These are phyloP conservation scores for Selenia dentaria DNA, from an alignment of 2,888 invertebrate species.

Conservation along the genomic window DNA sequence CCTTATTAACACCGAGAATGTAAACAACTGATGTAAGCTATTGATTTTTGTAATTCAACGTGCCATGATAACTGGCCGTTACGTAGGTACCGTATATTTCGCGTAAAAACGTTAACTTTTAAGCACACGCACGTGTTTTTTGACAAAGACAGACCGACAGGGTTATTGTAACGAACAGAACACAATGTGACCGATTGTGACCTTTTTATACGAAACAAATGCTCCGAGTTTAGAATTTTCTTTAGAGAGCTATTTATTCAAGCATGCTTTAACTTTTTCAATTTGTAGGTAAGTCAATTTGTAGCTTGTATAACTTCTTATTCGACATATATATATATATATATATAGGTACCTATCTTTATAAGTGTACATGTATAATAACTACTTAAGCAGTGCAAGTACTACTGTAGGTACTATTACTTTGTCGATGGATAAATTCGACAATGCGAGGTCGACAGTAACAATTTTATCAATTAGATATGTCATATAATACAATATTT, in stretches of 20 bases:
- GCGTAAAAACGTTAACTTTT: slow-evolving; percentile 59
- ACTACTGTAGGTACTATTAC: too few species aligned
- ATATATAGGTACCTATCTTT: not conserved
- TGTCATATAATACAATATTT: too few species aligned
- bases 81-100: slow-evolving; percentile 44
- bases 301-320: too few species aligned
- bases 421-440: too few species aligned
- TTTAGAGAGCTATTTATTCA: slow-evolving; percentile 54
- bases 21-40: slow-evolving; percentile 27
- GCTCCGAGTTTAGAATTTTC: slow-evolving; percentile 45
- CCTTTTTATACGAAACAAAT: slow-evolving; percentile 45
- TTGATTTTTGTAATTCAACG: slow-evolving; percentile 64
- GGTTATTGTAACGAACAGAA: slow-evolving; percentile 29
- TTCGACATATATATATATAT: too few species aligned
- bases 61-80: slow-evolving; percentile 54
- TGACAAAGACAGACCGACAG: too few species aligned
- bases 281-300: too few species aligned
- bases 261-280: slow-evolving; percentile 37
- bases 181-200: slow-evolving; percentile 41
- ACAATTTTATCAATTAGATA: too few species aligned
- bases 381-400: too few species aligned
- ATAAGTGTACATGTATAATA: too few species aligned
- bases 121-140: slow-evolving; percentile 55
- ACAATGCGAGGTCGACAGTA: too few species aligned
- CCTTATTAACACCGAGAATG: not conserved